A percentile compares a stretch with the other conserved stretches of the same genome.
These are phyloP conservation scores for Ctenomys sociabilis DNA, from an alignment of 2,113 vertebrate genomes.

Conservation along the genomic window DNA sequence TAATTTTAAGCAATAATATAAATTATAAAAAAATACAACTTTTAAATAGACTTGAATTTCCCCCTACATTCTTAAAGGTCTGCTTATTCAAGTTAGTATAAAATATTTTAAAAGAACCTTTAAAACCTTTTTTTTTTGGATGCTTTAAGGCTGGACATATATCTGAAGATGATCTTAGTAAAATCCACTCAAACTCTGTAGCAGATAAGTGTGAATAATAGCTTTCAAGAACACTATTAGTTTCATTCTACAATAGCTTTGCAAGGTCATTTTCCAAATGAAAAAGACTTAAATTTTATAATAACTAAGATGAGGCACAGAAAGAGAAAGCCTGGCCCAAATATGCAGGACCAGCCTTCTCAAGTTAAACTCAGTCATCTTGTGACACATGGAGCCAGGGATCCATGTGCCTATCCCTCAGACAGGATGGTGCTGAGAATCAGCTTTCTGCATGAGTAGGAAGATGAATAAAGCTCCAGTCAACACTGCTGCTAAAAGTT, in stretches of 20 bases:
- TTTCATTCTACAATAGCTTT: not conserved
- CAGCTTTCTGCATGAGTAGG: not conserved
- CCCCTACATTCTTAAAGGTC: not conserved
- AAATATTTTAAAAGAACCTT: not conserved
- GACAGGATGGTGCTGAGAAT: not conserved
- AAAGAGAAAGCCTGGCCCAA: not conserved
- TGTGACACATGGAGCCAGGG: not conserved
- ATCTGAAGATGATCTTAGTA: not conserved
- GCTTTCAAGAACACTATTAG: slow-evolving; percentile 25
- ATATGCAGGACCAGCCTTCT: not conserved
- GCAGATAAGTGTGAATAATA: not conserved
- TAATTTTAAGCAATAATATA: not conserved
- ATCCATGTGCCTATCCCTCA: not conserved
- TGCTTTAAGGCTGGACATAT: not conserved
- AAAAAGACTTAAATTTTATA: not conserved
- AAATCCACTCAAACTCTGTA: not conserved
- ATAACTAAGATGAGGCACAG: not conserved
- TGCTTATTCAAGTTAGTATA: not conserved
- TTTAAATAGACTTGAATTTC: not conserved
- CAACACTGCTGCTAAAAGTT: not conserved
- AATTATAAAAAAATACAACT: not conserved
- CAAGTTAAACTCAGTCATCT: not conserved
- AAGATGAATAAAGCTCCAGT: not conserved
- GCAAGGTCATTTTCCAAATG: slow-evolving; percentile 15
- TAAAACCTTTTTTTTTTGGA: not conserved